A percentile compares a stretch with the other conserved stretches of the same genome.
Conservation (phyloP, 2,888 invertebrate species). For the Luffia ferchaultella region DNA sequence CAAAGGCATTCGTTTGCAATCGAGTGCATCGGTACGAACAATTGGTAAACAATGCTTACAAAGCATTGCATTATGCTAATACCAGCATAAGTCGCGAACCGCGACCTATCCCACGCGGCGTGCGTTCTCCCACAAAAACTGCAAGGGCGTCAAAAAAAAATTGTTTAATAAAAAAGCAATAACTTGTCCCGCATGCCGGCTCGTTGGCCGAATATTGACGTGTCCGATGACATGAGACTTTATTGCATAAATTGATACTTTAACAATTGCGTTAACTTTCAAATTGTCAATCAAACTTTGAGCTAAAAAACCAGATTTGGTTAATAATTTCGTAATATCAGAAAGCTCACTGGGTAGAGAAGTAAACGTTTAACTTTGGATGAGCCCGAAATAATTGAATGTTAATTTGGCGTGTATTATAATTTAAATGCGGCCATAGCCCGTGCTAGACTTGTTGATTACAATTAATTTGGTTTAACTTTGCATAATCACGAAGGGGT, state of each 20-base stretch:
- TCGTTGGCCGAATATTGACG: constrained; percentile 61
- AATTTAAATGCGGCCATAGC: constrained; percentile 7
- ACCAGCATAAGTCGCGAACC: constrained; percentile 52
- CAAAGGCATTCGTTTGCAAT: too few relatives aligned
- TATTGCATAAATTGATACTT: constrained; percentile 22
- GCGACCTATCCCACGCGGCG: constrained; percentile 59
- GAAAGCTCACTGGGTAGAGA: too few relatives aligned
- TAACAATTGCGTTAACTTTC: constrained; percentile 7
- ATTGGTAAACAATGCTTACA: constrained; percentile 35
- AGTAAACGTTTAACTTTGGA: constrained; percentile 1
- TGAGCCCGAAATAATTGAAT: constrained; percentile 1
- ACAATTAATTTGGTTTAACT: constrained; percentile 25
- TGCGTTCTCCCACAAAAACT: constrained; percentile 41
- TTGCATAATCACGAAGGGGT: constrained; percentile 56
- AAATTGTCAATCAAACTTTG: background rate
- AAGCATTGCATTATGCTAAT: constrained; percentile 55
- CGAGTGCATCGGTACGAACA: too few relatives aligned
- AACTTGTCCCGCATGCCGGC: constrained; percentile 63
- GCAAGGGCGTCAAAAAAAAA: constrained; percentile 47
- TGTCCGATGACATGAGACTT: constrained; percentile 51
- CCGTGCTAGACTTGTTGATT: background rate
- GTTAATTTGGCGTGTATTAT: constrained; percentile 6
- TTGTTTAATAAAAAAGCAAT: constrained; percentile 65
- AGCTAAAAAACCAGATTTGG: too few relatives aligned
- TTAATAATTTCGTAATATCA: too few relatives aligned